These are phyloP conservation scores for Cyprinodon tularosa DNA, from an alignment of 2,113 vertebrate species.

Conservation along the genomic window DNA sequence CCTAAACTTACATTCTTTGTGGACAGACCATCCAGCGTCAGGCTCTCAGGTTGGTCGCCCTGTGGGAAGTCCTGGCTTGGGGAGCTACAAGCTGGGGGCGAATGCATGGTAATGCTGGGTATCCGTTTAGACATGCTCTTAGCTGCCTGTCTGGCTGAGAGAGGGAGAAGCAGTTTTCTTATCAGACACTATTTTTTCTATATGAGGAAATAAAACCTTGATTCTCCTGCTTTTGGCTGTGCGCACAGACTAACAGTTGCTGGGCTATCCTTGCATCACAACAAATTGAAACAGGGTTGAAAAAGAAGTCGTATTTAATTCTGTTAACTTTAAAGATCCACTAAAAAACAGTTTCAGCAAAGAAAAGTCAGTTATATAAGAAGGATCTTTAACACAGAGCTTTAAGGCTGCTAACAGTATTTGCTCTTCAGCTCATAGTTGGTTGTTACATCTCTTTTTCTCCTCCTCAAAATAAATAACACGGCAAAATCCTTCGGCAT, in stretches of 20 bases:
- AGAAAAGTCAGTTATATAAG: background rate
- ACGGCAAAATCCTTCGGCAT: too few species aligned
- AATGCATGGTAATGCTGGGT: conserved; percentile 84
- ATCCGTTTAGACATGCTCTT: conserved; percentile 88
- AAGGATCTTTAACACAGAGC: background rate
- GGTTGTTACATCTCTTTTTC: too few species aligned
- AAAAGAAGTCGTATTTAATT: background rate
- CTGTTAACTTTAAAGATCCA: background rate
- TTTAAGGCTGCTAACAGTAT: background rate
- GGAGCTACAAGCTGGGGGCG: conserved; percentile 86
- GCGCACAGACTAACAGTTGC: background rate
- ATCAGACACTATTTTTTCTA: conserved; percentile 10
- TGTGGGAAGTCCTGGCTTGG: conserved; percentile 87
- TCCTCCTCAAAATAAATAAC: too few species aligned
- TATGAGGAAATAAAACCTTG: background rate
- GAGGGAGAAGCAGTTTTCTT: conserved; percentile 53
- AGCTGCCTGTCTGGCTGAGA: conserved; percentile 90
- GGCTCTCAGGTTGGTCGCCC: conserved; percentile 82
- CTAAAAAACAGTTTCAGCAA: background rate
- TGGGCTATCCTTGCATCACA: background rate
- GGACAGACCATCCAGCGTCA: conserved; percentile 81
- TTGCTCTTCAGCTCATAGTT: background rate
- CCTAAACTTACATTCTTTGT: conserved; percentile 68
- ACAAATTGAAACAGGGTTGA: background rate
- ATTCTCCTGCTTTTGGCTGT: background rate